Evolutionary conservation across 2,797 vertebrate genomes (phyloP).

Genomic region (Sitta carolinensis): DNA sequence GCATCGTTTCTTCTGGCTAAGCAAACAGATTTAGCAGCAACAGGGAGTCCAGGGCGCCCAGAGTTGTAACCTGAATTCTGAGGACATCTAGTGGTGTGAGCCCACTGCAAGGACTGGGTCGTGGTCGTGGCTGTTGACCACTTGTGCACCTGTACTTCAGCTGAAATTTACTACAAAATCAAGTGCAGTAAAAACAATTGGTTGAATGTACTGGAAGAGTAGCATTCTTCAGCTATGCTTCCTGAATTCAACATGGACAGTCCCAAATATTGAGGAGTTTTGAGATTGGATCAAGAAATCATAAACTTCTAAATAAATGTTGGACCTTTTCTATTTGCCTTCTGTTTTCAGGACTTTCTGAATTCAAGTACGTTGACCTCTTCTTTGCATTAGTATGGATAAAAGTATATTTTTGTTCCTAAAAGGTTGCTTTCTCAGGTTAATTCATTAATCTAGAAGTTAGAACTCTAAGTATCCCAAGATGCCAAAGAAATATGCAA

Average conservation of each 20-base stretch:
- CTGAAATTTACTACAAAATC: background rate
- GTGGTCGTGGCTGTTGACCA: background rate
- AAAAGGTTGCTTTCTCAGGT: background rate
- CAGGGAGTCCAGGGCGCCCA: background rate
- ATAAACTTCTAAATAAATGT: background rate
- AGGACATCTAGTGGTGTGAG: slow-evolving; percentile 47
- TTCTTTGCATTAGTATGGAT: background rate
- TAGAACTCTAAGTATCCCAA: background rate
- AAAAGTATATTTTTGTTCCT: background rate
- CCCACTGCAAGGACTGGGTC: background rate
- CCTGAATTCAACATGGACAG: background rate
- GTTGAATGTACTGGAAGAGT: background rate
- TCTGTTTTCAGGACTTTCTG: background rate
- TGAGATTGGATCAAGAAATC: background rate
- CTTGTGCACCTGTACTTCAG: background rate
- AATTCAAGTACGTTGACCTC: background rate
- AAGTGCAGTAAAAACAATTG: background rate
- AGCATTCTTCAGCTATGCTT: background rate
- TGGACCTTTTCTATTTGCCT: background rate
- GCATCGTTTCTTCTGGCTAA: background rate
- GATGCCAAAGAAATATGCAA: background rate
- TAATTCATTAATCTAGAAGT: background rate
- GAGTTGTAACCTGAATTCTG: slow-evolving; percentile 1
- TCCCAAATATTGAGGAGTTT: background rate
- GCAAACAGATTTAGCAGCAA: background rate